Evolutionary conservation across 2,888 invertebrate species (phyloP).

Genomic region (Philereme transversata): DNA sequence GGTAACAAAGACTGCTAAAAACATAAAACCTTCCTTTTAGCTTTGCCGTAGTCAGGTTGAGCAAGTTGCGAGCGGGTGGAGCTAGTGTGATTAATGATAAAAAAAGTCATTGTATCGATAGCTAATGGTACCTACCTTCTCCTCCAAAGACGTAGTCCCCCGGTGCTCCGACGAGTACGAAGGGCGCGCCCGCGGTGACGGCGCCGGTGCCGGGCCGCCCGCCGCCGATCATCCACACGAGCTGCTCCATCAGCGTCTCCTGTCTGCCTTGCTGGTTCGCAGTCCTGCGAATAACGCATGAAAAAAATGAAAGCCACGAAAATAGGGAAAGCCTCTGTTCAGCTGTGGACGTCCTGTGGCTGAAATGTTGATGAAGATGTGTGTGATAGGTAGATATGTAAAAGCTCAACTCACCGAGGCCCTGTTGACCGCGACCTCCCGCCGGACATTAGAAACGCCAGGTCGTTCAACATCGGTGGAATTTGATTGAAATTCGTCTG

Average conservation of each 20-base stretch:
- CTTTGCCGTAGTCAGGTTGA: too few species aligned
- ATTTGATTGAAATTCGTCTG: conserved; percentile 53
- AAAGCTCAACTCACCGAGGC: conserved; percentile 4
- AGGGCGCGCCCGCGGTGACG: conserved; percentile 68
- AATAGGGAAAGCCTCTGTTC: too few species aligned
- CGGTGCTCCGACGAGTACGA: conserved; percentile 76
- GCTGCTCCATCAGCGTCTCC: conserved; percentile 69
- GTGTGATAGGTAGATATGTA: too few species aligned
- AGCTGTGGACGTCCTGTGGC: too few species aligned
- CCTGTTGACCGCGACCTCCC: conserved; percentile 62
- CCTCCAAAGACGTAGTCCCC: conserved; percentile 79
- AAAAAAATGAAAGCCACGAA: too few species aligned
- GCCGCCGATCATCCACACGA: conserved; percentile 74
- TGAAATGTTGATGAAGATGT: too few species aligned
- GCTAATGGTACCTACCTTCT: conserved; percentile 56
- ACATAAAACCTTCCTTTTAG: too few species aligned
- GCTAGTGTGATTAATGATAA: too few species aligned
- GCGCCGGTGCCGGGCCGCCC: conserved; percentile 63
- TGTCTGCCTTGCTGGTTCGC: background rate
- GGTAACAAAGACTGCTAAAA: too few species aligned
- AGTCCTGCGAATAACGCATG: too few species aligned
- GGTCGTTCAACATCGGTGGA: conserved; percentile 68
- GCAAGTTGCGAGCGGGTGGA: too few species aligned
- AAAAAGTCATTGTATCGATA: too few species aligned
- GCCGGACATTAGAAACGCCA: conserved; percentile 76